Evolutionary conservation across 2,797 vertebrate genomes (phyloP).

Genomic region (Cheirogaleus major): DNA sequence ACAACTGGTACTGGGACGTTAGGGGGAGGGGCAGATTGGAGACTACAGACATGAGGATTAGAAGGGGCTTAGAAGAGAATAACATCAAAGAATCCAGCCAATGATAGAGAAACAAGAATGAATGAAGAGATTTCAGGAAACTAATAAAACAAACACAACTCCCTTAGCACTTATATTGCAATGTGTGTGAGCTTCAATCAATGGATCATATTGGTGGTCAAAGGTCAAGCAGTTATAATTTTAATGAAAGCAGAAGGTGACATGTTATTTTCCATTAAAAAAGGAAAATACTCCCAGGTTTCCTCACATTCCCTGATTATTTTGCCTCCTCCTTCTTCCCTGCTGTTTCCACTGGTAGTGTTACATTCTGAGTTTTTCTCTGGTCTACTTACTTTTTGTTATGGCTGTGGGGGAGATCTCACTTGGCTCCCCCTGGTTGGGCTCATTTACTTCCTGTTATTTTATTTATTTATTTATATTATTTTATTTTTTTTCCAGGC

Average conservation of each 20-base stretch:
- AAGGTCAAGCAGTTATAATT: neutral
- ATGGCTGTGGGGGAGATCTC: neutral
- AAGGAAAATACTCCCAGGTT: neutral
- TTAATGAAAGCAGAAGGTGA: neutral
- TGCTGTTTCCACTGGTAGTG: neutral
- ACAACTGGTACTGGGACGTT: accelerated
- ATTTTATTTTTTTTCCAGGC: neutral
- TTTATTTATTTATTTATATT: neutral
- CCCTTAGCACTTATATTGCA: neutral
- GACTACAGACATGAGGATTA: neutral
- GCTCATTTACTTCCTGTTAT: neutral
- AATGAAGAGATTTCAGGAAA: neutral
- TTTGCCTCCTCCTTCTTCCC: neutral
- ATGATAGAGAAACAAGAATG: neutral
- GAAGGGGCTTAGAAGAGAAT: neutral
- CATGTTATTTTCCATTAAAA: neutral
- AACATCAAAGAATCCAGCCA: neutral
- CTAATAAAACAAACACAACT: neutral
- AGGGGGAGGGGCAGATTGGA: too few relatives aligned
- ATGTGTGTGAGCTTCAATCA: neutral
- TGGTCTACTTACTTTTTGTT: neutral
- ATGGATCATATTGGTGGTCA: neutral
- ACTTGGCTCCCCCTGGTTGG: neutral
- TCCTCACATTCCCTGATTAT: neutral
- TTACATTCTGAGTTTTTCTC: neutral